A percentile compares a stretch with the other conserved stretches of the same genome.
Conservation (phyloP, 2,797 vertebrate species). For the Crocidura indochinensis region DNA sequence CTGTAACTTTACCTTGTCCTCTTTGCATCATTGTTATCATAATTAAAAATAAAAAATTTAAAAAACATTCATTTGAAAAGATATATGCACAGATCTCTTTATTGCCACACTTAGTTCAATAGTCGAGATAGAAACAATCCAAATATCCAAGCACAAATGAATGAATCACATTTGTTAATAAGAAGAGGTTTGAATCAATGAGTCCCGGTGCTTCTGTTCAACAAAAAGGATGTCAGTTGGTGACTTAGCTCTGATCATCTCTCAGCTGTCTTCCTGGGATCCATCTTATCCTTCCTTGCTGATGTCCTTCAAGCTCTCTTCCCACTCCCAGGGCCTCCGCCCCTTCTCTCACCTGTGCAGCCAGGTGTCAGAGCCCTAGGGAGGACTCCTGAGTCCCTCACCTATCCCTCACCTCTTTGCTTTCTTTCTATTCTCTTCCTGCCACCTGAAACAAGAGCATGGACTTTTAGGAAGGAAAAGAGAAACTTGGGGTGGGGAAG, state of each 20-base stretch:
- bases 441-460: constrained; percentile 62
- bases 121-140: no score
- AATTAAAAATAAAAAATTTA: no score
- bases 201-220: neutral
- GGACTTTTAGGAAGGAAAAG: constrained; percentile 43
- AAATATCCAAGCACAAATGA: no score
- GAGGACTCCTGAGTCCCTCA: constrained; percentile 79
- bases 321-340: constrained; percentile 31
- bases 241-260: neutral
- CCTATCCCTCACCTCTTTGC: constrained; percentile 64
- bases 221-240: neutral
- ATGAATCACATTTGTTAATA: no score
- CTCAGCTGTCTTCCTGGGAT: neutral
- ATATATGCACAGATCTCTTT: no score
- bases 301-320: constrained; percentile 26
- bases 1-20: no score
- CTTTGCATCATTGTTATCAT: no score
- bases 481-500: constrained; percentile 64
- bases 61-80: no score
- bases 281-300: constrained; percentile 26
- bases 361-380: constrained; percentile 68
- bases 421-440: constrained; percentile 72
- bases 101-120: no score
- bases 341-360: constrained; percentile 27
- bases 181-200: neutral